phyloP scores from a whole-genome alignment of 2,888 invertebrate genomes.

The Scaptomyza cyrtandrae region DNA sequence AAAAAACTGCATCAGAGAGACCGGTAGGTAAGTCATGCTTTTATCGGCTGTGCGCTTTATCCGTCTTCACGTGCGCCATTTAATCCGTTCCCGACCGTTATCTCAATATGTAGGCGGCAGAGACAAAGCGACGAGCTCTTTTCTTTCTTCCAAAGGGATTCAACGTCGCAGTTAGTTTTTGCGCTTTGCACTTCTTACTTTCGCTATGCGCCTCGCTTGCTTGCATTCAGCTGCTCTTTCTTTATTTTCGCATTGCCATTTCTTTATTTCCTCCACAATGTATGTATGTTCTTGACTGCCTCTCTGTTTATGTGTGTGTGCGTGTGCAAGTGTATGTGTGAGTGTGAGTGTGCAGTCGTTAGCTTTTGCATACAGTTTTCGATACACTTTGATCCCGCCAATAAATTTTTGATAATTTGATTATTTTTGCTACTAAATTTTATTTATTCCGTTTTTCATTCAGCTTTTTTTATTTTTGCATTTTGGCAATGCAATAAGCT shows the following conservation, averaged over 20 bases:
- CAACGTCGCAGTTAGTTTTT: slow-evolving; percentile 59
- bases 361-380: slow-evolving; percentile 64
- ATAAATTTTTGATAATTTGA: slow-evolving; percentile 79
- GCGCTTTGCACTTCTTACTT: slow-evolving; percentile 42
- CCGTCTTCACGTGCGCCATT: slow-evolving; percentile 53
- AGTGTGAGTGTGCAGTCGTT: slow-evolving; percentile 37
- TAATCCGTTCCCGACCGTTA: slow-evolving; percentile 63
- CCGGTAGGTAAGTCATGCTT: slow-evolving; percentile 72
- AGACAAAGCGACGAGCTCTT: slow-evolving; percentile 4
- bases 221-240: slow-evolving; percentile 19
- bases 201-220: slow-evolving; percentile 20
- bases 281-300: slow-evolving; percentile 9
- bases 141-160: slow-evolving; percentile 19
- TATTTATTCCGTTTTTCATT: slow-evolving; percentile 43
- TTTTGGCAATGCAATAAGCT: slow-evolving; percentile 74
- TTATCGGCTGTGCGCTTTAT: slow-evolving; percentile 48
- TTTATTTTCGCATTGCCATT: slow-evolving; percentile 6
- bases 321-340: slow-evolving; percentile 7
- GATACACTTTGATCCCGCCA: slow-evolving; percentile 82
- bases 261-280: slow-evolving; percentile 12
- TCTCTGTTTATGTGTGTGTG: slow-evolving; percentile 11
- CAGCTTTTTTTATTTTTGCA: slow-evolving; percentile 47
- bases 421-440: slow-evolving; percentile 64
- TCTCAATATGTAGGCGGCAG: slow-evolving; percentile 47
- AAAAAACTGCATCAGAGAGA: slow-evolving; percentile 30